Conservation (phyloP, 2,888 invertebrate species). For the Pollenia griseotomentosa region DNA sequence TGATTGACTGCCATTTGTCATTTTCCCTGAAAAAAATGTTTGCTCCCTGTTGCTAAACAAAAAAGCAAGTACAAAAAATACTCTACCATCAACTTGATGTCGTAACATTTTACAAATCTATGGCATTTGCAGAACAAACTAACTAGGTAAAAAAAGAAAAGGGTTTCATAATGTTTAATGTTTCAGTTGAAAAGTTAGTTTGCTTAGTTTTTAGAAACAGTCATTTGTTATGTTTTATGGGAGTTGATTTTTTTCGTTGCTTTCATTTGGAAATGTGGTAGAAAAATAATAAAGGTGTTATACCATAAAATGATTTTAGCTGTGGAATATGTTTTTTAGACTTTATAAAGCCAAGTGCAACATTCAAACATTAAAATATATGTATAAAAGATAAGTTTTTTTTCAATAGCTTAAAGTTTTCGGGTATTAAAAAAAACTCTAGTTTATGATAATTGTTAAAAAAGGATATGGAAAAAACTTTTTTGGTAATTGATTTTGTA, state of each 20-base stretch:
- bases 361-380: background rate
- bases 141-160: constrained; percentile 22
- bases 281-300: constrained; percentile 68
- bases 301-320: constrained; percentile 66
- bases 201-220: constrained; percentile 77
- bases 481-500: constrained; percentile 4
- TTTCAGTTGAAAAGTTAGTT: constrained; percentile 74
- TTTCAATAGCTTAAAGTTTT: background rate
- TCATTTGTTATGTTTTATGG: constrained; percentile 80
- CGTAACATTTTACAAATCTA: constrained; percentile 48
- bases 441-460: background rate
- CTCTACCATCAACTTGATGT: constrained; percentile 18
- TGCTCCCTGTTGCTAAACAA: constrained; percentile 59
- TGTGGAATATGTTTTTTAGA: constrained; percentile 2
- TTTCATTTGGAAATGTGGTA: constrained; percentile 24
- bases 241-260: constrained; percentile 57
- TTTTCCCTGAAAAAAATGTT: constrained; percentile 73
- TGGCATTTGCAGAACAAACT: constrained; percentile 26
- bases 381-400: background rate
- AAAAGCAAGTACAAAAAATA: background rate
- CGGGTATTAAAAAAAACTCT: too few relatives aligned
- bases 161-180: constrained; percentile 71
- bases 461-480: constrained; percentile 48
- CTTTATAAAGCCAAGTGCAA: background rate
- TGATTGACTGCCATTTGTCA: constrained; percentile 84